A percentile compares a stretch with the other conserved stretches of the same genome.
Conservation (phyloP, 2,797 vertebrate species). For the Scarus forsteni region DNA sequence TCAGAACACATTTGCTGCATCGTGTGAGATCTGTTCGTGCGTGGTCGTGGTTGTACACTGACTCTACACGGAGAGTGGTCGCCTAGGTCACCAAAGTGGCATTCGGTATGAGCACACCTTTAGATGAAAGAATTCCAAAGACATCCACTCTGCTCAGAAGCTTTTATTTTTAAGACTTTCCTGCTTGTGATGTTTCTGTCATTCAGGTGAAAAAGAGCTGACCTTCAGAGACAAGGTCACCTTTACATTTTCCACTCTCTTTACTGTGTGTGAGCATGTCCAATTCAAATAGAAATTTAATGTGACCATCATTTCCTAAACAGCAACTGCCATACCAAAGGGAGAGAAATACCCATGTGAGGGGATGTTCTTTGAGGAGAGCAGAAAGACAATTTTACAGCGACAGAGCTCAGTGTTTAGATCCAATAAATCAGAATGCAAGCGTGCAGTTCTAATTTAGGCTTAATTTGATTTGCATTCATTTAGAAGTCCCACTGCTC, state of each 20-base stretch:
- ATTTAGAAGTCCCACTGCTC: constrained; percentile 53
- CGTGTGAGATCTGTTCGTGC: no score
- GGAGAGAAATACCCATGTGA: constrained; percentile 31
- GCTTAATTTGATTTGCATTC: constrained; percentile 76
- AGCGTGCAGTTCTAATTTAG: constrained; percentile 63
- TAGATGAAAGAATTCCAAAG: constrained; percentile 52
- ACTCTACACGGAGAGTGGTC: no score
- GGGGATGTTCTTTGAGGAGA: constrained; percentile 35
- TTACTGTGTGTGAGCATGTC: constrained; percentile 17
- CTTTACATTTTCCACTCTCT: constrained; percentile 26
- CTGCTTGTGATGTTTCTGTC: no score
- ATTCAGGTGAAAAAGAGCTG: background rate
- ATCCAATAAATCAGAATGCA: constrained; percentile 55
- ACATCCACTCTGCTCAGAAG: constrained; percentile 60
- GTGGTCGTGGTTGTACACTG: no score
- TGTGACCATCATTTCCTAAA: constrained; percentile 42
- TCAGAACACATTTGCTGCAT: no score
- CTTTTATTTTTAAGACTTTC: constrained; percentile 43
- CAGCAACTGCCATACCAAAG: constrained; percentile 31
- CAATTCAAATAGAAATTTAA: constrained; percentile 23
- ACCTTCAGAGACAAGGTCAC: constrained; percentile 12
- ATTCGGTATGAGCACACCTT: no score
- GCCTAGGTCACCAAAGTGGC: no score
- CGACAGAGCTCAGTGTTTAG: constrained; percentile 58
- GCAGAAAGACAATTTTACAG: constrained; percentile 58